Base-by-base conservation (phyloP, 2,797 vertebrate genomes). In the Hemibagrus guttatus region DNA sequence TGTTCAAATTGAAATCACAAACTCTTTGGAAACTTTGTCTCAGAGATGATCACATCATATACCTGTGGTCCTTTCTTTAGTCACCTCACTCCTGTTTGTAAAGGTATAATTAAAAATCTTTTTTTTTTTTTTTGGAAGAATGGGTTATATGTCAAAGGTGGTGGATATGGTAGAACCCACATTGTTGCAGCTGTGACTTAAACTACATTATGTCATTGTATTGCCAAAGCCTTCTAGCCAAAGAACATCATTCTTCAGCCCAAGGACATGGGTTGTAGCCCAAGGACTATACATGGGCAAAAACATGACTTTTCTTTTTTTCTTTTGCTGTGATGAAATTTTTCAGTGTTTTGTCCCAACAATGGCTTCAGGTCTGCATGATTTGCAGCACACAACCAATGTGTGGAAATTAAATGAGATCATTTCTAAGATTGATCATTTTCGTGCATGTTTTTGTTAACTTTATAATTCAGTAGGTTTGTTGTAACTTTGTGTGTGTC, bases 171-270 rank as follows among this genome's bases (percentile, higher is more conserved):
- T 75, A 75, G 85, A 84, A 81, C 76, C 80, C 87, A 72, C 76
- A 63, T 72, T 84, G 92, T 85, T 95, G 93, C 95, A 95, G 94
- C 95, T 96, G 95, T 93, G 91, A 96, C 95, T 92, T 93, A 96
- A 97, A 94, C 95, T 95, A 95, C 93, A 95, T 39, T 93, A 93
- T 96, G 93, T 93, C 96, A 94, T 97, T 94, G 93, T 95, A 93
- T 96, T 96, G 95, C 96, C 96, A 96, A 98, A 98, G 96, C 95
- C 96, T 97, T 95, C 96, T 97, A 97, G 97, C 97, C 98, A 99
- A 99, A 99, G 97, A 99, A 97, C 95, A 96, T 95, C 94, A 91
- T 94, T 96, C 93, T 95, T 95, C 93, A 95, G 95, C 95, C 95
- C 94, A 94, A 94, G 94, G 94, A 95, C 92, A 91, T 42, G 78